phyloP scores from a whole-genome alignment of 23 tunicate genomes.

The Styela clava region DNA sequence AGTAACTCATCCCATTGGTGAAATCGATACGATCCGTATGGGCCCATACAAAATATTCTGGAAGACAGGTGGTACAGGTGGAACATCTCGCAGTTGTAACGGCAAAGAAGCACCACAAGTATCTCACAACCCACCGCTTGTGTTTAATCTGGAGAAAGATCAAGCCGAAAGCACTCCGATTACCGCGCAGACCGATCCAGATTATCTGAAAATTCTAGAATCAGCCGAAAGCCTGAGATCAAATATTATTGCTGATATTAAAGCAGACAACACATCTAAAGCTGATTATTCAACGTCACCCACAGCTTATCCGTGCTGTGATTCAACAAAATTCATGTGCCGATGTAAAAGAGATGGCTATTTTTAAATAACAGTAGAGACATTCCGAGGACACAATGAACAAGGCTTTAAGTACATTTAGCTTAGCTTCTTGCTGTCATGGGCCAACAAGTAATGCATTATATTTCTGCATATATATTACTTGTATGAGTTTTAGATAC shows the following conservation, averaged over 20 bases:
- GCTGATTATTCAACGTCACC: conserved; percentile 49
- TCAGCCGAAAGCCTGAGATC: conserved; percentile 38
- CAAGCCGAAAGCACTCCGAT: conserved; percentile 73
- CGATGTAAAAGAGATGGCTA: conserved; percentile 73
- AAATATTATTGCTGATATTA: conserved; percentile 39
- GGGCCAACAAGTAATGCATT: too few species aligned
- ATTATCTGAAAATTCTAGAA: conserved; percentile 27
- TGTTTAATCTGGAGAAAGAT: conserved; percentile 65
- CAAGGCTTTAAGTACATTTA: too few species aligned
- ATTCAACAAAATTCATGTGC: conserved; percentile 53
- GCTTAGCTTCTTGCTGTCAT: too few species aligned
- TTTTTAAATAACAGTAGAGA: too few species aligned
- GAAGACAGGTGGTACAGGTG: conserved; percentile 58
- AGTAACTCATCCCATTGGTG: conserved; percentile 39
- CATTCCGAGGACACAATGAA: too few species aligned
- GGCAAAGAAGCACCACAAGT: conserved; percentile 34
- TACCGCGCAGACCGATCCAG: conserved; percentile 18
- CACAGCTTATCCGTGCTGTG: conserved; percentile 59
- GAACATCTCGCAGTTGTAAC: conserved; percentile 29
- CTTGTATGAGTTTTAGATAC: too few species aligned
- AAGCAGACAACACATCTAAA: conserved; percentile 68
- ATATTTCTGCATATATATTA: too few species aligned
- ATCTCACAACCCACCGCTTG: conserved; percentile 66
- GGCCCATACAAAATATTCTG: conserved; percentile 75
- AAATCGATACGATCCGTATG: conserved; percentile 63